These are phyloP conservation scores for Willowsia nigromaculata DNA, from an alignment of 2,888 invertebrate genomes.

Conservation along the genomic window DNA sequence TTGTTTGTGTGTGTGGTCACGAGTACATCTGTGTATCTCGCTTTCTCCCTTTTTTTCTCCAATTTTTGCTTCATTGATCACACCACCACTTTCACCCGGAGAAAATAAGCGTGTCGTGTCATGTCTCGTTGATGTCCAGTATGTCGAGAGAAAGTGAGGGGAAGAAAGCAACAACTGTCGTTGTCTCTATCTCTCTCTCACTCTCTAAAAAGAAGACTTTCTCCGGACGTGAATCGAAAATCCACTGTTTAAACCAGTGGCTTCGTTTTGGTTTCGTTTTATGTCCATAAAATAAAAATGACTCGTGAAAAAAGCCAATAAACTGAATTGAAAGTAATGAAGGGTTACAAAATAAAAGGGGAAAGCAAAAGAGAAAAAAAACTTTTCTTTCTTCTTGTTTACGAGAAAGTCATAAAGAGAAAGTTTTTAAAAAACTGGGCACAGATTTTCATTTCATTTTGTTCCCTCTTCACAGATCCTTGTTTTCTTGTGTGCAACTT, in stretches of 20 bases:
- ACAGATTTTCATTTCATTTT: no score
- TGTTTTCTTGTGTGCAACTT: not conserved
- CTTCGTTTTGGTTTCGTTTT: not conserved
- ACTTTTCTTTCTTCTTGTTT: not conserved
- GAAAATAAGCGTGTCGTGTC: no score
- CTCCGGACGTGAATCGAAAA: not conserved
- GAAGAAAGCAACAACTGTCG: not conserved
- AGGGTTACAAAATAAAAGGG: conserved; percentile 33
- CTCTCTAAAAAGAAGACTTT: not conserved
- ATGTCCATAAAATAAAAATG: not conserved
- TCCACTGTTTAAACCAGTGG: not conserved
- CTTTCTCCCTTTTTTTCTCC: not conserved
- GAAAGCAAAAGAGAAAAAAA: not conserved
- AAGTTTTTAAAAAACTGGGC: no score
- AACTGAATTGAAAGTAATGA: conserved; percentile 46
- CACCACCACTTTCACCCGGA: not conserved
- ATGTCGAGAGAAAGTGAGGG: not conserved
- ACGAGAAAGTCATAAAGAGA: not conserved
- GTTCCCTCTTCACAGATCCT: no score
- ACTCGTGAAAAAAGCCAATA: not conserved
- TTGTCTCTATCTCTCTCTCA: not conserved
- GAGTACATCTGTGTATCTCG: not conserved
- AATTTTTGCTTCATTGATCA: conserved; percentile 53
- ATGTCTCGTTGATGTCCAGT: no score
- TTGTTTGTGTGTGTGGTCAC: not conserved